A percentile compares a stretch with the other conserved stretches of the same genome.
phyloP scores from a whole-genome alignment of 2,113 vertebrate genomes.

The Nibea albiflora region DNA sequence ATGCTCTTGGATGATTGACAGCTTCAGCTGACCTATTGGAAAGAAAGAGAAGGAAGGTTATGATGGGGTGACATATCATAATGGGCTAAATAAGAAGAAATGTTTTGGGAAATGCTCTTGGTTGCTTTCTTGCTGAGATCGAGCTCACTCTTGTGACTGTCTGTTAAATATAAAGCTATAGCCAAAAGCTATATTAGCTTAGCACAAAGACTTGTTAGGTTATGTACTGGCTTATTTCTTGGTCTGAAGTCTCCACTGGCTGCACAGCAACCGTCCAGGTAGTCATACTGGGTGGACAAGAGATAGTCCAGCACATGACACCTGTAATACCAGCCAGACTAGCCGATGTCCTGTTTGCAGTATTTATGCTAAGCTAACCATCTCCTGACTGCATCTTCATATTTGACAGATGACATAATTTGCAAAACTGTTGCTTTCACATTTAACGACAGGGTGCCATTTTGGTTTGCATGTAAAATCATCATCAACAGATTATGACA shows the following conservation, averaged over 20 bases:
- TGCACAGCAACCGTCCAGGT: neutral
- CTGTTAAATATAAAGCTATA: neutral
- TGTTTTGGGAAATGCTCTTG: neutral
- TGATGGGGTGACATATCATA: neutral
- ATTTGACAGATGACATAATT: neutral
- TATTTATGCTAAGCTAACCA: neutral
- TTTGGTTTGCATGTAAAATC: neutral
- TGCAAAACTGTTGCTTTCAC: neutral
- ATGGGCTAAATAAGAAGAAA: neutral
- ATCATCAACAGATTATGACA: neutral
- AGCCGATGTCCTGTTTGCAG: neutral
- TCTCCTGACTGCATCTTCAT: neutral
- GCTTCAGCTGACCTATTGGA: constrained; percentile 78
- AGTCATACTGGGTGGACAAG: neutral
- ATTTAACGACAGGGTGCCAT: neutral
- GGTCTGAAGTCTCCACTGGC: neutral
- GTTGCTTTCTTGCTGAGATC: neutral
- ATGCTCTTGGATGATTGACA: constrained; percentile 72
- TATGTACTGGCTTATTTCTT: neutral
- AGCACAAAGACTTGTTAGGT: neutral
- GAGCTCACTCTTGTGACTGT: neutral
- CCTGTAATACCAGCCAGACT: neutral
- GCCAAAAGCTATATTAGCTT: neutral
- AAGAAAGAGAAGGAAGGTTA: constrained; percentile 17
- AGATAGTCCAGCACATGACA: neutral